Evolutionary conservation across 2,888 invertebrate genomes (phyloP), one percentile per base, ranked within the genome.

Genomic region (Ecdyonurus torrentis): DNA sequence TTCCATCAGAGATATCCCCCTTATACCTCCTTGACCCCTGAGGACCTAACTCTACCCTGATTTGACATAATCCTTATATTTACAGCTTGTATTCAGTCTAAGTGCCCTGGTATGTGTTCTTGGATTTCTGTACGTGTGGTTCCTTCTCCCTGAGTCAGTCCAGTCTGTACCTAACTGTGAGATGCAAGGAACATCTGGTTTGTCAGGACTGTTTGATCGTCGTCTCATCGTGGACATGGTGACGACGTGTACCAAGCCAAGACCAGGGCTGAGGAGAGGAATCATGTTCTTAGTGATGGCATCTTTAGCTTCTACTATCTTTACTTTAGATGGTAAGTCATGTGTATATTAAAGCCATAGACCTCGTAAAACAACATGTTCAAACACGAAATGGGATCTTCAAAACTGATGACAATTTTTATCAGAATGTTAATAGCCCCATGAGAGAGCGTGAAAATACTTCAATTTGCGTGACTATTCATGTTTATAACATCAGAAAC

Each of bases 161-260:
- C 66, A 61, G 25, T 65, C 64, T 20, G 64, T 64, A 25, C 52
- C 37, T 10, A 22, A 55, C n/a, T 55, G 7, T 15, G 19, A 55
- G 19, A 55, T 20, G 55, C 55, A 22, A 5, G 7, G 37, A 10
- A 15, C 37, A 5, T 65, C 25, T 24, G 73, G 75, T 2, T 65
- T 78, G 15, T 69, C 68, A 23, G 74, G 76, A 55, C 71, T 82
- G 2, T 71, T 81, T 65, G 77, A 81, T 67, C 67, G 76, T 1
- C 70, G 71, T 5, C 72, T 81, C 23, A 78, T 83, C 0, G 79
- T 77, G 69, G 80, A 82, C 66, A 81, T 85, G 77, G 66, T 81
- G 10, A 71, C 72, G 20, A 79, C 82, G 60, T 81, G 83, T 67
- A 79, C 80, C 66, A 81, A 79, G 69, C 72, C 73, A 63, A 77